Evolutionary conservation across 35 echinoderm and acorn worm genomes (phyloP).

Genomic region (Amphiura filiformis): DNA sequence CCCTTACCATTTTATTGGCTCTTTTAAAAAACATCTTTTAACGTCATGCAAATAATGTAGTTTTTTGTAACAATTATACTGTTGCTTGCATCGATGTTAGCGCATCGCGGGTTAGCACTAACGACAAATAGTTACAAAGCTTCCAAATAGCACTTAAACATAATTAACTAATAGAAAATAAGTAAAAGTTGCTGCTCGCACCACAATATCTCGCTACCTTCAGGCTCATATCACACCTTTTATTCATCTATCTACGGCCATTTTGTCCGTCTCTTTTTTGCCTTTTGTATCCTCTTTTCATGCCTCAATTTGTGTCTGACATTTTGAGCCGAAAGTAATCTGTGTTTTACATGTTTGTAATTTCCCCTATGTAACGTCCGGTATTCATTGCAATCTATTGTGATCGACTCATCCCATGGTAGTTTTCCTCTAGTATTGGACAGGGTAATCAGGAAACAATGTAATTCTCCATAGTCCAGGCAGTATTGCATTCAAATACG

Average conservation of each 20-base stretch:
- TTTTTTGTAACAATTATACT: too few relatives aligned
- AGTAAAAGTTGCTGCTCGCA: too few relatives aligned
- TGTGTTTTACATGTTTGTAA: background rate
- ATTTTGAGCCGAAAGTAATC: background rate
- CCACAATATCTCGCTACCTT: too few relatives aligned
- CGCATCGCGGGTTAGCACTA: too few relatives aligned
- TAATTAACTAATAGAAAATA: too few relatives aligned
- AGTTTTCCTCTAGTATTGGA: background rate
- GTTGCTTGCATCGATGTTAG: too few relatives aligned
- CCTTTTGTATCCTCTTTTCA: background rate
- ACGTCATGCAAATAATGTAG: too few relatives aligned
- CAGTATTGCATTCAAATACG: background rate
- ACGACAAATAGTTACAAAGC: too few relatives aligned
- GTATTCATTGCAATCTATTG: background rate
- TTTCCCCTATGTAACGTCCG: background rate
- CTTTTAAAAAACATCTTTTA: too few relatives aligned
- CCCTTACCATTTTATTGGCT: too few relatives aligned
- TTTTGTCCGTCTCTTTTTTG: background rate
- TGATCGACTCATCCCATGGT: background rate
- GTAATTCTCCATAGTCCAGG: background rate
- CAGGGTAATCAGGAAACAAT: conserved; percentile 2
- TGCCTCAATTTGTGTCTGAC: background rate
- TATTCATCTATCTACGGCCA: background rate
- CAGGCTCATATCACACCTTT: background rate
- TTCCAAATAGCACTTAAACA: too few relatives aligned